Conservation (phyloP, 1,140 invertebrate species). For the Trachymyrmex septentrionalis region DNA sequence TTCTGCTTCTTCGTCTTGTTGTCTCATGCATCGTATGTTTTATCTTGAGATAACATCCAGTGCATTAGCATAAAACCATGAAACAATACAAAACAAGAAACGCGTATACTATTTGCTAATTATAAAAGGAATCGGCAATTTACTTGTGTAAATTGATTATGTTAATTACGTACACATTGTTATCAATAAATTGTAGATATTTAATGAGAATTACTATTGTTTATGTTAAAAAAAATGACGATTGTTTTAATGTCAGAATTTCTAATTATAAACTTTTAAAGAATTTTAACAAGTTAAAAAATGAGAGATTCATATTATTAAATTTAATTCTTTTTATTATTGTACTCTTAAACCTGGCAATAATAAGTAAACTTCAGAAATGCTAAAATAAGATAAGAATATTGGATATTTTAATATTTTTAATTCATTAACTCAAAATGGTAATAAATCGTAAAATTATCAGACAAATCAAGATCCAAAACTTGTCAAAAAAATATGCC, state of each 20-base stretch:
- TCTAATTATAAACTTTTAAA: background rate
- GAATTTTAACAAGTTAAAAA: background rate
- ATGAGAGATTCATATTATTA: background rate
- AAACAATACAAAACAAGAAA: constrained; percentile 32
- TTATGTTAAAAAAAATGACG: background rate
- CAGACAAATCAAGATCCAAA: background rate
- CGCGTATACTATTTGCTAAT: constrained; percentile 4
- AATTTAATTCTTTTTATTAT: background rate
- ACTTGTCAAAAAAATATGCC: background rate
- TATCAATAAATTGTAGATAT: too few species aligned
- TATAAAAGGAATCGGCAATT: background rate
- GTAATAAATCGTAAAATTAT: background rate
- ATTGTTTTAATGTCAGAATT: constrained; percentile 3
- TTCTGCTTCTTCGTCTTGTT: background rate
- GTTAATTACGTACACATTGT: background rate
- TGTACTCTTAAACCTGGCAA: background rate
- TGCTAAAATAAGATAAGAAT: background rate
- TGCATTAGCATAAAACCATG: constrained; percentile 6
- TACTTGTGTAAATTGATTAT: background rate
- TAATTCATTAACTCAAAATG: background rate
- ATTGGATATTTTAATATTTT: background rate
- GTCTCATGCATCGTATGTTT: background rate
- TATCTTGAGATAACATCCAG: constrained; percentile 28
- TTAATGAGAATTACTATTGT: background rate
- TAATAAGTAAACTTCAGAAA: background rate